A percentile compares a stretch with the other conserved stretches of the same genome.
These are phyloP conservation scores for Parazoanthus swiftii DNA, from an alignment of 92 coral and sea anemone species.

Conservation along the genomic window DNA sequence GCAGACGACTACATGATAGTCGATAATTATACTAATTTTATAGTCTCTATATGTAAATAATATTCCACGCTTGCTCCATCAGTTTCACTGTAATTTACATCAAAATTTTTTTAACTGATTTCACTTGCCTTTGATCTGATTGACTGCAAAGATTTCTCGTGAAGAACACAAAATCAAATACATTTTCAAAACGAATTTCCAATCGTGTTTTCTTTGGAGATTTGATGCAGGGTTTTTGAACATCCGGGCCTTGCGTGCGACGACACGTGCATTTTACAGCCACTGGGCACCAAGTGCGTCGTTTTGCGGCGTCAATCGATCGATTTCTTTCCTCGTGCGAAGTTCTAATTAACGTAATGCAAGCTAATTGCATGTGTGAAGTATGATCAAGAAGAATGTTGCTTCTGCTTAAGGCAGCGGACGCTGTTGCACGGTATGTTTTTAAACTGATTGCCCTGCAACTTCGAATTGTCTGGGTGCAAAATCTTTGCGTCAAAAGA, in stretches of 20 bases:
- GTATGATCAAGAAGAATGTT: slow-evolving; percentile 84
- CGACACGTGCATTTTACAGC: slow-evolving; percentile 89
- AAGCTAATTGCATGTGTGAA: slow-evolving; percentile 50
- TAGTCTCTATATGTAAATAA: slow-evolving; percentile 38
- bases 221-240: slow-evolving; percentile 55
- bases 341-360: slow-evolving; percentile 55
- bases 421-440: slow-evolving; percentile 83
- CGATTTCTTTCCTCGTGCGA: slow-evolving; percentile 55
- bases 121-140: neutral
- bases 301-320: slow-evolving; percentile 64
- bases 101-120: neutral
- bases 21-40: slow-evolving; percentile 7
- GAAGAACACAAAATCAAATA: neutral
- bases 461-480: slow-evolving; percentile 31
- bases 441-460: neutral
- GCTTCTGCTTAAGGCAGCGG: slow-evolving; percentile 95
- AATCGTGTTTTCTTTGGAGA: slow-evolving; percentile 17
- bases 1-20: neutral
- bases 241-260: slow-evolving; percentile 95
- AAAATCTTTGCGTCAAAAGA: slow-evolving; percentile 36
- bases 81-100: slow-evolving; percentile 7
- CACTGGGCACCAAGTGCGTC: slow-evolving; percentile 81
- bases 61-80: slow-evolving; percentile 22
- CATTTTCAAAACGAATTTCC: neutral
- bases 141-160: neutral